These are phyloP conservation scores for Blastobasis adustella DNA, from an alignment of 2,888 invertebrate species.

Conservation along the genomic window DNA sequence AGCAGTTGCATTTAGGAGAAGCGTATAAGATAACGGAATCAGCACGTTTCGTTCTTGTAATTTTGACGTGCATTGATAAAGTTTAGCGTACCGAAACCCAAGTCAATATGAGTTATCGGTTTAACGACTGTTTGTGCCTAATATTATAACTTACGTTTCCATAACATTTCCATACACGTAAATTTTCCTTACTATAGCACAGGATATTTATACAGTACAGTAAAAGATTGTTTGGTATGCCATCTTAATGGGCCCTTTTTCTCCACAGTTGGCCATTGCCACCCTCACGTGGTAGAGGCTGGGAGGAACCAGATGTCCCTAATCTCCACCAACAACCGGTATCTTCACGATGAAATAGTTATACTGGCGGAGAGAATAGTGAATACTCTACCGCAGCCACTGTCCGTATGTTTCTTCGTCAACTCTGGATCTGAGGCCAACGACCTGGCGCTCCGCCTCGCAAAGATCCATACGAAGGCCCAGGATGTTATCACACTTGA, in stretches of 20 bases:
- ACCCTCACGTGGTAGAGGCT: slow-evolving; percentile 94
- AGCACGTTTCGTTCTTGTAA: no score
- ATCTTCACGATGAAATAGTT: slow-evolving; percentile 96
- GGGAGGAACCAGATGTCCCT: slow-evolving; percentile 92
- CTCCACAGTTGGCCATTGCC: slow-evolving; percentile 94
- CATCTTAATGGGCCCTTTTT: background rate
- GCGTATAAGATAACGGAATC: no score
- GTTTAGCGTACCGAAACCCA: no score
- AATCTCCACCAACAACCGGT: slow-evolving; percentile 96
- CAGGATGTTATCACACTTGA: slow-evolving; percentile 94
- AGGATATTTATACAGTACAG: no score
- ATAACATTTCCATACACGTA: no score
- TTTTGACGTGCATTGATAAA: no score
- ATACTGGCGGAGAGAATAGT: slow-evolving; percentile 90
- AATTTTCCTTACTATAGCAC: no score
- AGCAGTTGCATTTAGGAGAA: no score
- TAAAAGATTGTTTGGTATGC: no score
- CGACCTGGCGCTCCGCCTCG: slow-evolving; percentile 94
- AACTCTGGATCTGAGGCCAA: slow-evolving; percentile 99
- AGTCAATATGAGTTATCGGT: no score
- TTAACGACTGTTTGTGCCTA: no score
- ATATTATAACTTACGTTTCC: no score
- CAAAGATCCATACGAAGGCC: slow-evolving; percentile 90
- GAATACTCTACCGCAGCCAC: slow-evolving; percentile 85
- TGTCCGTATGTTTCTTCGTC: slow-evolving; percentile 96